These are phyloP conservation scores for Oncorhynchus clarkii DNA, from an alignment of 2,113 vertebrate species.

Conservation along the genomic window DNA sequence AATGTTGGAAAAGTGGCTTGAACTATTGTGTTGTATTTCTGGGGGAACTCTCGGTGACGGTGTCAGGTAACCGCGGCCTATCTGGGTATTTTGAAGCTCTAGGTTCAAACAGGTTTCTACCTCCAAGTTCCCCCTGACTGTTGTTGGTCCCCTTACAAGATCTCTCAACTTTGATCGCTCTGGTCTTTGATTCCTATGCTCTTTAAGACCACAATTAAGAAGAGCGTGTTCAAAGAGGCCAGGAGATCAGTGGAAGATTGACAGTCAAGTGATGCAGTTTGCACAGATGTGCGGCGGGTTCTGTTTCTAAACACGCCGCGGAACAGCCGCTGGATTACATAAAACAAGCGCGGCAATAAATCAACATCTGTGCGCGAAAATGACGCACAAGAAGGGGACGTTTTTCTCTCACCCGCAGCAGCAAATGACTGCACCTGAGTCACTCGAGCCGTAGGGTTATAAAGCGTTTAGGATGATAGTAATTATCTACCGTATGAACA, in stretches of 20 bases:
- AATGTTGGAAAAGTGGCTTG: background rate
- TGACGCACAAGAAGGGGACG: conserved; percentile 65
- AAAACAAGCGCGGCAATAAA: conserved; percentile 65
- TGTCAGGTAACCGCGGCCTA: conserved; percentile 40
- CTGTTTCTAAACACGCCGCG: conserved; percentile 42
- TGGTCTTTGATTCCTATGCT: conserved; percentile 31
- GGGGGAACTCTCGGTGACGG: conserved; percentile 25
- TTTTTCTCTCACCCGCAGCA: conserved; percentile 44
- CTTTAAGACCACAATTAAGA: conserved; percentile 75
- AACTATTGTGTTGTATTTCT: background rate
- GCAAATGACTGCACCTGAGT: conserved; percentile 55
- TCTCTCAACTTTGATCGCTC: conserved; percentile 67
- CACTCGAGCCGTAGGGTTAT: conserved; percentile 48
- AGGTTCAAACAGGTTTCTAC: conserved; percentile 61
- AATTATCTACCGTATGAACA: conserved; percentile 5
- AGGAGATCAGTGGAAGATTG: conserved; percentile 72
- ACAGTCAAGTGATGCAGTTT: conserved; percentile 74
- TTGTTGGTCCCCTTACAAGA: conserved; percentile 66
- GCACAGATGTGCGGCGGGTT: conserved; percentile 68
- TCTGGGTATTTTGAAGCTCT: conserved; percentile 56
- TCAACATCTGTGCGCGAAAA: conserved; percentile 65
- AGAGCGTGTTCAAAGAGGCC: conserved; percentile 70
- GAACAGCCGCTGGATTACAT: conserved; percentile 50
- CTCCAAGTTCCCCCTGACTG: conserved; percentile 37
- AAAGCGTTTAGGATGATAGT: conserved; percentile 55